A percentile compares a stretch with the other conserved stretches of the same genome.
These are phyloP conservation scores for Phoeniculus purpureus DNA, from an alignment of 2,797 vertebrate genomes.

Conservation along the genomic window DNA sequence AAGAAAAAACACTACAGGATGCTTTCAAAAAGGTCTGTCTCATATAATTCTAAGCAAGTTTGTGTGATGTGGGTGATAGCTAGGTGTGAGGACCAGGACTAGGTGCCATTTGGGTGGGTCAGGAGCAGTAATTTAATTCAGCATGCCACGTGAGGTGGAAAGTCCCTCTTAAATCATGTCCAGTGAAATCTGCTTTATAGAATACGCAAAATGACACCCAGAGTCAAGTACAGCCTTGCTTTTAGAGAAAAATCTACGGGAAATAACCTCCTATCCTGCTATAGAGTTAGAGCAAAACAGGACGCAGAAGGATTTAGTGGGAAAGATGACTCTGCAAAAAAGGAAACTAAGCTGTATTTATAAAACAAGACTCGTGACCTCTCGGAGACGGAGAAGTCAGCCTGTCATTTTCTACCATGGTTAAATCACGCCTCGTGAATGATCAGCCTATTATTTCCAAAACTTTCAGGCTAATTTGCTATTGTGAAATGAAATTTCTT, in stretches of 20 bases:
- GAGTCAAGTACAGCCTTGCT: not conserved
- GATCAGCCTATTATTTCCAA: constrained; percentile 33
- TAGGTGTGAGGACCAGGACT: not conserved
- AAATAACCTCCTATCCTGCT: constrained; percentile 11
- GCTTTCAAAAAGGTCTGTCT: not conserved
- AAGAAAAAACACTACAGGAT: not conserved
- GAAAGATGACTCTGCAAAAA: constrained; percentile 61
- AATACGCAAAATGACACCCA: rapidly evolving
- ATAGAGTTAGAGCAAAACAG: constrained; percentile 42
- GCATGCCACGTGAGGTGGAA: rapidly evolving
- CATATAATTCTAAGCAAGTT: not conserved
- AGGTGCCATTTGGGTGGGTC: not conserved
- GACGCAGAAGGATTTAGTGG: constrained; percentile 37
- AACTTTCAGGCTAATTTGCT: constrained; percentile 25
- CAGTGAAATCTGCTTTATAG: not conserved
- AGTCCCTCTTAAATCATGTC: not conserved
- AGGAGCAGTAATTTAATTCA: not conserved
- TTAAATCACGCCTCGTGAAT: not conserved
- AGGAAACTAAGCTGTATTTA: constrained; percentile 50
- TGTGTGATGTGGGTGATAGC: not conserved
- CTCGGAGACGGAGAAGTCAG: not conserved
- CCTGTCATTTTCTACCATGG: constrained; percentile 8
- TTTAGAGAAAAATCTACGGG: not conserved
- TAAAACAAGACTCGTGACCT: constrained; percentile 43
- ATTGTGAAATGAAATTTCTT: constrained; percentile 47